phyloP scores from a whole-genome alignment of 1,140 invertebrate genomes.

The Drosophila malerkotliana region DNA sequence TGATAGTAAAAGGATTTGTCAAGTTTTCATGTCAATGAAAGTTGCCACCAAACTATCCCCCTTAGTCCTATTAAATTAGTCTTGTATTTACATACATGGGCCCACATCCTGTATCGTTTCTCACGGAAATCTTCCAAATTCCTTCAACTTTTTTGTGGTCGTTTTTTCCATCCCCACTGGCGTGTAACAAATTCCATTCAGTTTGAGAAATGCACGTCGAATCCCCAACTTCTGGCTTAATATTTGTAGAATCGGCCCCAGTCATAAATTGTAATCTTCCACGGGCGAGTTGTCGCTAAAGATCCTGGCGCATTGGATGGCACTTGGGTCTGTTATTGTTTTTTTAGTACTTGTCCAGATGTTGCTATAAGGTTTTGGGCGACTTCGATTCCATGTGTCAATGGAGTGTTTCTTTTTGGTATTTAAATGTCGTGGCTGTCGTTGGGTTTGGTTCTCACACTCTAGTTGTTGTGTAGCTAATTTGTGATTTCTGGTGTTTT shows the following conservation, averaged over 20 bases:
- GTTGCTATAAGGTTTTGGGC: constrained; percentile 41
- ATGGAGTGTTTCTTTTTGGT: constrained; percentile 46
- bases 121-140: constrained; percentile 63
- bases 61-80: constrained; percentile 30
- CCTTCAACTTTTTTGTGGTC: constrained; percentile 9
- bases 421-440: constrained; percentile 57
- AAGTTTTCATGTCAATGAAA: background rate
- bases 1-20: constrained; percentile 44
- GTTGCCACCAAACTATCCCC: constrained; percentile 1
- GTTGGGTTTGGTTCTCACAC: constrained; percentile 62
- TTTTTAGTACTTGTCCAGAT: constrained; percentile 71
- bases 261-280: constrained; percentile 72
- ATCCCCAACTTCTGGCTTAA: constrained; percentile 54
- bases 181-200: constrained; percentile 69
- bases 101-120: constrained; percentile 57
- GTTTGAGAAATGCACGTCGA: constrained; percentile 54
- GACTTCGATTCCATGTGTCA: constrained; percentile 62
- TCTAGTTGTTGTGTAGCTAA: constrained; percentile 66
- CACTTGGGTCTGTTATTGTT: constrained; percentile 48
- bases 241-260: constrained; percentile 40
- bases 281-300: constrained; percentile 47
- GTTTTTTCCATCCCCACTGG: constrained; percentile 20
- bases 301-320: constrained; percentile 63
- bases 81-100: background rate
- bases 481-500: constrained; percentile 79